phyloP scores from a whole-genome alignment of 2,797 vertebrate species.

The Helarctos malayanus region DNA sequence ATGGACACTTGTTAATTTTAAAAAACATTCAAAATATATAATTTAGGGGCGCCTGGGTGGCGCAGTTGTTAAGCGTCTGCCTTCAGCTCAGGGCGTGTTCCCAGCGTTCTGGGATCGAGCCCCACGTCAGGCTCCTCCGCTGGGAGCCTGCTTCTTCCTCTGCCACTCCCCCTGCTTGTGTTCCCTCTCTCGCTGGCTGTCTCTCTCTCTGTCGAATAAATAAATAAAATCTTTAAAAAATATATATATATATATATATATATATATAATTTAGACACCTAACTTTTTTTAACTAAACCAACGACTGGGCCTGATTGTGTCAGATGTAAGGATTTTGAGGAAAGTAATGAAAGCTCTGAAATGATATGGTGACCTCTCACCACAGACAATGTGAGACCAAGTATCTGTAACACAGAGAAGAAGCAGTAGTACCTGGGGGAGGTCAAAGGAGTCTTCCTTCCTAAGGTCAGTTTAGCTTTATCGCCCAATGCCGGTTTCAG shows the following conservation, averaged over 20 bases:
- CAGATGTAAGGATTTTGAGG: not conserved
- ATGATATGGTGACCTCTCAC: not conserved
- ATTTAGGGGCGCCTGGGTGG: not conserved
- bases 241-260: not conserved
- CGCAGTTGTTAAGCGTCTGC: too few species aligned
- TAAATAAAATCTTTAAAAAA: not conserved
- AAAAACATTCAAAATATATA: constrained; percentile 8
- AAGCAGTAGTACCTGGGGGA: not conserved
- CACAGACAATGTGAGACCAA: not conserved
- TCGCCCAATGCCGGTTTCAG: not conserved
- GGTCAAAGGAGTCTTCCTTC: not conserved
- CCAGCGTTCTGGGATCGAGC: too few species aligned
- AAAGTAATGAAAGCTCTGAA: constrained; percentile 27
- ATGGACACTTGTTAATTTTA: not conserved
- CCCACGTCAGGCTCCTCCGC: too few species aligned
- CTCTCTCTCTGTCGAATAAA: too few species aligned
- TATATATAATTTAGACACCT: not conserved
- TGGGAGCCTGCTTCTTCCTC: too few species aligned
- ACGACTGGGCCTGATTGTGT: not conserved
- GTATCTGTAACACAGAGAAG: not conserved
- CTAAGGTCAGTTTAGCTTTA: not conserved
- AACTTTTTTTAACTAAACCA: not conserved
- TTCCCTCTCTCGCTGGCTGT: too few species aligned
- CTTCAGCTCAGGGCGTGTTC: too few species aligned
- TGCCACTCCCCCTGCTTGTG: too few species aligned